Evolutionary conservation across 2,113 vertebrate genomes (phyloP).

Genomic region (Dromiciops gliroides): DNA sequence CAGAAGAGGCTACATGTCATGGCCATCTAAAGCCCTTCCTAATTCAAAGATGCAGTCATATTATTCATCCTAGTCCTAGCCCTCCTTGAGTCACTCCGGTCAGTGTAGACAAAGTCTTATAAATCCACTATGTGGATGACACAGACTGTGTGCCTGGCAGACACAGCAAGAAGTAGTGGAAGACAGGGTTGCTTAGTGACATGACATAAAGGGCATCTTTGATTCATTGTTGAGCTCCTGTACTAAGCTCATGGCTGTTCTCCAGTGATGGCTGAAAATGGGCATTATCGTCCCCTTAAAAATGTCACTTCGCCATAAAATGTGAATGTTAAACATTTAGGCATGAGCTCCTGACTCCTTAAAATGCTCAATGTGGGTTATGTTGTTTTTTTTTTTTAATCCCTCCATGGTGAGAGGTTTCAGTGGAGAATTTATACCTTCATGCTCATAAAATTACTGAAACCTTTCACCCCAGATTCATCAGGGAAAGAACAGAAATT

Average conservation of each 20-base stretch:
- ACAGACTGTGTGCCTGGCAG: constrained; percentile 73
- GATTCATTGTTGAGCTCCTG: constrained; percentile 70
- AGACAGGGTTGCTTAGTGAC: constrained; percentile 80
- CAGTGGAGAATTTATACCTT: constrained; percentile 41
- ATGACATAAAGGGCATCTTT: constrained; percentile 68
- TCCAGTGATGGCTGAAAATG: constrained; percentile 65
- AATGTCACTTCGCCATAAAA: constrained; percentile 68
- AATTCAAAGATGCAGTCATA: not conserved
- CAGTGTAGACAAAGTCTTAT: constrained; percentile 66
- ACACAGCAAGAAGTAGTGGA: constrained; percentile 51
- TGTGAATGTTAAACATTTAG: constrained; percentile 70
- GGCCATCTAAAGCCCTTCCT: not conserved
- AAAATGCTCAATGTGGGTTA: constrained; percentile 40
- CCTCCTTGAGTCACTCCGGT: constrained; percentile 64
- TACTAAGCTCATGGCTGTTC: constrained; percentile 62
- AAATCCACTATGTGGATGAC: constrained; percentile 73
- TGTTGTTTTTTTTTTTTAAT: constrained; percentile 46
- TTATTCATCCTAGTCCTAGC: constrained; percentile 36
- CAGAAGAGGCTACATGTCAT: not conserved
- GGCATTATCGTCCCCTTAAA: constrained; percentile 66
- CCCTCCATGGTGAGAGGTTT: constrained; percentile 47
- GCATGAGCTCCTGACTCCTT: constrained; percentile 44
- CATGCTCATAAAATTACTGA: constrained; percentile 20
- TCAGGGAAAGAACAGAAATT: constrained; percentile 34
- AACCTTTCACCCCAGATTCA: constrained; percentile 50